Percentiles rank a stretch among this genome's conserved stretches.
phyloP scores from a whole-genome alignment of 2,113 vertebrate species.

The Monopterus albus region DNA sequence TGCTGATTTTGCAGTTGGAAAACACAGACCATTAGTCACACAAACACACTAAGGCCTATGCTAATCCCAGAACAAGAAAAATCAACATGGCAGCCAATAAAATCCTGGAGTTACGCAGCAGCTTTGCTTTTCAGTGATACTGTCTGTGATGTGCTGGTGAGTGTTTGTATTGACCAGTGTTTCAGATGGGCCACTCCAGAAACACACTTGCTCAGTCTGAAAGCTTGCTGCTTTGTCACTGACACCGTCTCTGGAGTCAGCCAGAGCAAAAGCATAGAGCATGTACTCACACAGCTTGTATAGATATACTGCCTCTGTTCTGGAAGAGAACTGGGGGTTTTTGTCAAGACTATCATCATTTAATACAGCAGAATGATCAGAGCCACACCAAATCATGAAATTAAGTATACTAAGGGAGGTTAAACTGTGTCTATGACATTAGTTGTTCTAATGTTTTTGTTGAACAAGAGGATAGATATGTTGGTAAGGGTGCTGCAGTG shows the following conservation, averaged over 20 bases:
- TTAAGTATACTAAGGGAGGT: no score
- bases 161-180: conserved; percentile 75
- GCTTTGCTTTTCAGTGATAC: conserved; percentile 62
- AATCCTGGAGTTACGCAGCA: conserved; percentile 62
- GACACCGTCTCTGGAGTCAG: conserved; percentile 66
- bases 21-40: conserved; percentile 76
- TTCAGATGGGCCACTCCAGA: conserved; percentile 64
- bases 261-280: conserved; percentile 41
- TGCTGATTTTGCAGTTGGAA: conserved; percentile 66
- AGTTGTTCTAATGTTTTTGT: no score
- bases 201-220: conserved; percentile 53
- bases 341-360: conserved; percentile 12
- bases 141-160: conserved; percentile 67
- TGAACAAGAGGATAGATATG: no score
- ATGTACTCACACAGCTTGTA: conserved; percentile 43
- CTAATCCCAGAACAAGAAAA: conserved; percentile 71
- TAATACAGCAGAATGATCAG: conserved; percentile 25
- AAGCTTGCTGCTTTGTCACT: conserved; percentile 63
- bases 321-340: conserved; percentile 26
- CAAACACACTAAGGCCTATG: conserved; percentile 67
- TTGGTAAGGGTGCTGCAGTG: no score
- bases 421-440: no score
- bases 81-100: conserved; percentile 72
- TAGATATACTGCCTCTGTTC: conserved; percentile 42
- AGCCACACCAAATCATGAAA: conserved; percentile 20